phyloP scores from a whole-genome alignment of 1,140 invertebrate genomes.

The Temnothorax nylanderi region DNA sequence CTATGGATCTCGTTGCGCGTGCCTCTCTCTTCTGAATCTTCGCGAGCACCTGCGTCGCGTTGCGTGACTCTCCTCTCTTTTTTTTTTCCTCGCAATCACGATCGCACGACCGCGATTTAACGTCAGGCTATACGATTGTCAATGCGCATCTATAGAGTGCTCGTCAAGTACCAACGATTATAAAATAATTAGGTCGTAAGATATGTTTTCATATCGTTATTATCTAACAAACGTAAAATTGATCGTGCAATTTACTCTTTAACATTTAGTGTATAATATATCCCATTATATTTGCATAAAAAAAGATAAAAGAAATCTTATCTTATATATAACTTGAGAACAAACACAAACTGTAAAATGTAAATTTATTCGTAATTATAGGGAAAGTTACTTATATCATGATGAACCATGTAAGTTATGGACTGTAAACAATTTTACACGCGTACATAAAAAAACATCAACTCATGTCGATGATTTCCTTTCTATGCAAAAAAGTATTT shows the following conservation, averaged over 20 bases:
- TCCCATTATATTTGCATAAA: not conserved
- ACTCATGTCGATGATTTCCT: not conserved
- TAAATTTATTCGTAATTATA: not conserved
- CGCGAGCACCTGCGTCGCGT: conserved; percentile 74
- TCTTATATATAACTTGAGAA: not conserved
- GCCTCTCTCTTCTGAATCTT: conserved; percentile 68
- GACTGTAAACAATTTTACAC: not conserved
- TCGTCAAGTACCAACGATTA: conserved; percentile 21
- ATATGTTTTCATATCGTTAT: not conserved
- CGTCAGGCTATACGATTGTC: conserved; percentile 73
- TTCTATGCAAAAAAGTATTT: not conserved
- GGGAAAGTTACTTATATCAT: not conserved
- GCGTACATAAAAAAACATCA: not conserved
- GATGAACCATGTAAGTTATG: not conserved
- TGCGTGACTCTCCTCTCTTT: conserved; percentile 66
- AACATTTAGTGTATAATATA: not conserved
- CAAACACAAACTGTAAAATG: not conserved
- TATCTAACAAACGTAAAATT: not conserved
- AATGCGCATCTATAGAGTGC: conserved; percentile 46
- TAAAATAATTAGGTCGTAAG: conserved; percentile 1
- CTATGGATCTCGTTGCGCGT: conserved; percentile 75
- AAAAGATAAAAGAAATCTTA: not conserved
- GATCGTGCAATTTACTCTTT: not conserved
- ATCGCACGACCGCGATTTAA: conserved; percentile 73
- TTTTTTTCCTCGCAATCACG: conserved; percentile 58